Percentiles rank a stretch among this genome's conserved stretches.
These are phyloP conservation scores for Hemiprocne comata DNA, from an alignment of 2,113 vertebrate species.

Conservation along the genomic window DNA sequence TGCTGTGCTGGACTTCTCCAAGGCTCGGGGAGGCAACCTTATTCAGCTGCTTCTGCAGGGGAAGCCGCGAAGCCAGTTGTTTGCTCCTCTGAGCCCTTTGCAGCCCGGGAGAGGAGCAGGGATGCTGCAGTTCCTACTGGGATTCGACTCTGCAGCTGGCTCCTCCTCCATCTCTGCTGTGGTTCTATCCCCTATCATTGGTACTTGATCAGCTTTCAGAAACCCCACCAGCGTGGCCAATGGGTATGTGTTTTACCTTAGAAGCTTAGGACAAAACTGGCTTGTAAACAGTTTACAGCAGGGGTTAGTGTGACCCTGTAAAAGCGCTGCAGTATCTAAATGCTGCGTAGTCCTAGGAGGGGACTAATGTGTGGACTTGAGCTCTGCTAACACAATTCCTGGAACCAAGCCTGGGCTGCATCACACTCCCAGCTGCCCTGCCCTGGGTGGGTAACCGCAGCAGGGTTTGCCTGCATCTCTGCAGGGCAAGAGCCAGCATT, in stretches of 20 bases:
- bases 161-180: conserved; percentile 60
- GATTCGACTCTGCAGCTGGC: conserved; percentile 53
- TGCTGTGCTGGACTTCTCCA: neutral
- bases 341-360: conserved; percentile 49
- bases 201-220: conserved; percentile 12
- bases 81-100: conserved; percentile 36
- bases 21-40: neutral
- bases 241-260: conserved; percentile 1
- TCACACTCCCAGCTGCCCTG: neutral
- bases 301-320: conserved; percentile 37
- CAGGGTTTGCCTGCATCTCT: neutral
- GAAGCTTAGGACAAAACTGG: neutral
- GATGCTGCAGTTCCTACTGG: conserved; percentile 60
- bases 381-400: conserved; percentile 65
- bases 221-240: neutral
- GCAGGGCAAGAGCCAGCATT: neutral
- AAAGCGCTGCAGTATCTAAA: conserved; percentile 37
- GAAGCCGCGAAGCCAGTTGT: neutral
- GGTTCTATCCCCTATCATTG: neutral
- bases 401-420: conserved; percentile 57
- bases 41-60: neutral
- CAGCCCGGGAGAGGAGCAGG: conserved; percentile 34
- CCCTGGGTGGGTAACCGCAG: neutral
- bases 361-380: conserved; percentile 36
- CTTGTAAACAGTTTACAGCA: conserved; percentile 45